Percentiles rank a stretch among this genome's conserved stretches.
Conservation (phyloP, 2,797 vertebrate species). For the Vipera latastei region DNA sequence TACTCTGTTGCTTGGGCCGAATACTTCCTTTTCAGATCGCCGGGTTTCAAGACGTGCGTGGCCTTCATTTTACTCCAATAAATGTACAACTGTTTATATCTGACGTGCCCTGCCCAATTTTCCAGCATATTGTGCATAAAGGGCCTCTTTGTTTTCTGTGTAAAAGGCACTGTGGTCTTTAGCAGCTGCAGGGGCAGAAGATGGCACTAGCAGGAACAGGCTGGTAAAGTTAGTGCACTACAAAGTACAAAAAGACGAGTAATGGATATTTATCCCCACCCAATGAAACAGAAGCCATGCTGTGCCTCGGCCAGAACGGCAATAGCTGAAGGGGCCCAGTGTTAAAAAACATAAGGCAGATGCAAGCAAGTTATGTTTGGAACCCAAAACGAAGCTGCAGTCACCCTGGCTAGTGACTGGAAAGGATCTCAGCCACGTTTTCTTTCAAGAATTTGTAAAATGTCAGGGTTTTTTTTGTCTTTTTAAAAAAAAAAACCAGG, state of each 20-base stretch:
- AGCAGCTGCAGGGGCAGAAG: conserved; percentile 82
- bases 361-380: conserved; percentile 44
- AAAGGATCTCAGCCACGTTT: conserved; percentile 19
- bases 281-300: conserved; percentile 58
- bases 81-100: conserved; percentile 56
- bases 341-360: conserved; percentile 49
- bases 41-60: neutral
- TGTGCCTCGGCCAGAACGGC: conserved; percentile 30
- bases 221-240: conserved; percentile 66
- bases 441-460: neutral
- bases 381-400: conserved; percentile 49
- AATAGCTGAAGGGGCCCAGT: conserved; percentile 31
- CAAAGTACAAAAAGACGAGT: conserved; percentile 34
- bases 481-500: neutral
- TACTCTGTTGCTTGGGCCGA: neutral
- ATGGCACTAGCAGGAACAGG: conserved; percentile 77
- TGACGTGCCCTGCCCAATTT: conserved; percentile 64
- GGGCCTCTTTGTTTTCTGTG: conserved; percentile 75
- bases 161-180: conserved; percentile 78
- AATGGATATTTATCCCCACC: conserved; percentile 41
- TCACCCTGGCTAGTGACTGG: conserved; percentile 26
- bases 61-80: conserved; percentile 33
- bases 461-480: neutral
- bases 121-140: conserved; percentile 62
- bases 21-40: neutral